Percentiles rank a stretch among this genome's conserved stretches.
phyloP scores from a whole-genome alignment of 2,797 vertebrate genomes.

The Chiroxiphia lanceolata region DNA sequence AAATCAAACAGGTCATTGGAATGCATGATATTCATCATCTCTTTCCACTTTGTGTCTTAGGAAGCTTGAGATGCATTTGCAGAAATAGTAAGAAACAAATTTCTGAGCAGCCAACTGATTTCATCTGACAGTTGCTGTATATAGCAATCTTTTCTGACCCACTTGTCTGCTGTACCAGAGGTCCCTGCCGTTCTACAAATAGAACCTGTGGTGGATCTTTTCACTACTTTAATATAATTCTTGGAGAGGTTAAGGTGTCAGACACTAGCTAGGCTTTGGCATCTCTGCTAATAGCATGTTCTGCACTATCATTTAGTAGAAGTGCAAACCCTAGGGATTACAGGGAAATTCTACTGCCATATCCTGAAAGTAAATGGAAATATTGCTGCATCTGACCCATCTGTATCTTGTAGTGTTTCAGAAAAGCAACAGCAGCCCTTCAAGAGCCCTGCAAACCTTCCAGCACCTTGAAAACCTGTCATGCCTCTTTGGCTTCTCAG shows the following conservation, averaged over 20 bases:
- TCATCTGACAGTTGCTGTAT: neutral
- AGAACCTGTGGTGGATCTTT: neutral
- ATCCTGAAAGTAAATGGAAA: slow-evolving; percentile 30
- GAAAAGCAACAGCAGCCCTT: slow-evolving; percentile 17
- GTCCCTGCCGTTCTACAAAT: neutral
- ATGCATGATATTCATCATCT: neutral
- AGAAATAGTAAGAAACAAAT: slow-evolving; percentile 10
- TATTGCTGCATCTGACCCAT: neutral
- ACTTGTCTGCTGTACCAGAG: neutral
- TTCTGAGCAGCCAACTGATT: neutral
- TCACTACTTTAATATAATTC: neutral
- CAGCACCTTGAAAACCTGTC: neutral
- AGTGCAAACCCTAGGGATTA: slow-evolving; percentile 6
- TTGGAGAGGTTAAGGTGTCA: slow-evolving; percentile 19
- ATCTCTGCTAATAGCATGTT: slow-evolving; percentile 21
- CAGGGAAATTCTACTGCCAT: neutral
- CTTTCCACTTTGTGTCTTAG: neutral
- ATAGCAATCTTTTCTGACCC: slow-evolving; percentile 23
- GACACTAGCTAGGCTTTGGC: neutral
- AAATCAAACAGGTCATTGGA: neutral
- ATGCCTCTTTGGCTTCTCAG: neutral
- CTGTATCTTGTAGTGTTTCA: neutral
- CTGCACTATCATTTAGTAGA: slow-evolving; percentile 30
- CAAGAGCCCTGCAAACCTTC: neutral
- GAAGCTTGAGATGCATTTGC: neutral